Evolutionary conservation across 2,113 vertebrate genomes (phyloP), one percentile per base, ranked within the genome.

Genomic region (Sorex fumeus): DNA sequence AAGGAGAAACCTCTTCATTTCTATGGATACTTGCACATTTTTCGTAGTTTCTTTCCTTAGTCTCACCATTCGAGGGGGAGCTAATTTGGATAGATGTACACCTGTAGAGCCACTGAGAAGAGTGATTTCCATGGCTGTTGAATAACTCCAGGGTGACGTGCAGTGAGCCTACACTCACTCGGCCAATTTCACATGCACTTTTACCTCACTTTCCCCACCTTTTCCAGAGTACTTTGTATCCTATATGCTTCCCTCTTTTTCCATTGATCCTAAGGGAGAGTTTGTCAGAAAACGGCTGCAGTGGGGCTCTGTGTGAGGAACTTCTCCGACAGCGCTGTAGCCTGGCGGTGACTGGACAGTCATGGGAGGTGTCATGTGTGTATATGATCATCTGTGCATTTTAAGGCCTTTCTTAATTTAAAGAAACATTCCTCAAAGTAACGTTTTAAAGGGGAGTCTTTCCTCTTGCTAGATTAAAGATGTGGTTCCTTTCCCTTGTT

Each of bases 401-500:
- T 34, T 60, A 87, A 95, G 74, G 72, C 92, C 43, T 86, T 95
- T 88, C 60, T 95, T 75, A 87, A 40, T 66, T 66, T 91, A 94
- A 96, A 96, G 93, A 11, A 96, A 94, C 87, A 74, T 97, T 97
- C 90, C 95, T 94, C 72, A 71, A 19, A 94, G 32, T 95, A 84
- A 94, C 60, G 53, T 76, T 79, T 81, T 71, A 77, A 90, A 91
- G 62, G 67, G 77, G 40, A 82, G 34, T 69, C 34, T 89, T 95
- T 94, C 87, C 67, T 93, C 80, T 94, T 92, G 27, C 34, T 86
- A 30, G 45, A 74, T 92, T 93, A 66, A 94, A 94, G 12, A 90
- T 94, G 27, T 80, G 50, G n/a, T 91, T 93, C 2, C 0, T 93
- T 88, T 15, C 84, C 69, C 43, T 90, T 82, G 4, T 91, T 93